Conservation (phyloP, 2,113 vertebrate genomes). For the Tychaedon coryphoeus region DNA sequence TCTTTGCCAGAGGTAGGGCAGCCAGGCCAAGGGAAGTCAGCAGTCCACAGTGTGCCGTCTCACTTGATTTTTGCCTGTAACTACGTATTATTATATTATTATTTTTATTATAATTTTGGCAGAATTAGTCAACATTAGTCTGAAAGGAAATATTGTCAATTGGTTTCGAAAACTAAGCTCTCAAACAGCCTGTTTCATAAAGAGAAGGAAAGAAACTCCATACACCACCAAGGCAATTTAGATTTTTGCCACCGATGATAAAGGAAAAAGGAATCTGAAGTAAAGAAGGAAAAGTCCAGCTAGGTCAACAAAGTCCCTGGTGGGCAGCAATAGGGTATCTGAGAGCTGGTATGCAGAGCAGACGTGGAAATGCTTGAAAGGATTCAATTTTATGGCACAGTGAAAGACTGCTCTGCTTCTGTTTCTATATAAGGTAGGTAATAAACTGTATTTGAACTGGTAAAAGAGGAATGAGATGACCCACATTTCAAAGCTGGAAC, state of each 20-base stretch:
- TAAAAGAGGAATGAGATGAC: slow-evolving; percentile 23
- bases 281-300: background rate
- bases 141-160: background rate
- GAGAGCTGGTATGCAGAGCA: background rate
- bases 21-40: background rate
- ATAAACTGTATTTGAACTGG: slow-evolving; percentile 46
- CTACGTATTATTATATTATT: background rate
- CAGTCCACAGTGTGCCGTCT: background rate
- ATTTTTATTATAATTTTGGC: background rate
- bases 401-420: background rate
- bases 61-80: background rate
- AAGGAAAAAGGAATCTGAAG: background rate
- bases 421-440: slow-evolving; percentile 15
- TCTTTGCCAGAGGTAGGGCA: background rate
- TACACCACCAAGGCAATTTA: background rate
- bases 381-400: background rate
- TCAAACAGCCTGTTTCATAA: background rate
- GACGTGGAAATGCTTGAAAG: background rate
- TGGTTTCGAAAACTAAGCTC: background rate
- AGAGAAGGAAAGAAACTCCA: background rate
- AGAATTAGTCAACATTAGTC: background rate
- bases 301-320: slow-evolving; percentile 11
- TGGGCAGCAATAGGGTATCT: background rate
- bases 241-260: background rate
- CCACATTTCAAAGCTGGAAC: slow-evolving; percentile 54